Base-by-base conservation (phyloP, 1,140 invertebrate genomes). In the Camponotus pennsylvanicus region DNA sequence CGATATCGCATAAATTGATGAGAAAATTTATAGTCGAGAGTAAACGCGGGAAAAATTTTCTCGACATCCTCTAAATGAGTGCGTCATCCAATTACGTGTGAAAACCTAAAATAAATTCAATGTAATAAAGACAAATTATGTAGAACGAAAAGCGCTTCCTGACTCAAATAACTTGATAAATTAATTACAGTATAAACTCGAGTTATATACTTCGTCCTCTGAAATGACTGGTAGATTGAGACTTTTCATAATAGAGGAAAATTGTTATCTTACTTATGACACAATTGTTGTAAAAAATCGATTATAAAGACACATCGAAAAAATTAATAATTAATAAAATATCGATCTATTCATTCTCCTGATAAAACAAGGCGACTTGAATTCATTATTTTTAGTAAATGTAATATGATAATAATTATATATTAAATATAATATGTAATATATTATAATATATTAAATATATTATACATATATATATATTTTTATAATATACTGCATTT, bases 91-190 rank as follows among this genome's bases (percentile, higher is more conserved):
- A 45, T 63, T 49, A 64, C 21, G 21, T 27, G 13, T 64, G 75
- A 4, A 61, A 61, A 76, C 37, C 55, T 61, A 42, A 61, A 76
- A 34, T 37, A 59, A 76, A 76, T 61, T 76, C 21, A 61, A 42
- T 27, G 15, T 76, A 59, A 37, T 42, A 15, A 61, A 55, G 37
- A 76, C 55, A 21, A 76, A 59, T 76, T 61, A 42, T 40, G 27
- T 3, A 2, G 8, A 18, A 42, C 13, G 18, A 40, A 57, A 45
- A 21, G 18, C 6, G 11, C 34, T 57, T 55, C 13, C 18, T 55
- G 34, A 59, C 3, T 40, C 13, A 49, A 71, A 52, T 1, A 4
- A 59, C n/a, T 73, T 9, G 32, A 9, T 59, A 40, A 76, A 76
- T 76, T 76, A 18, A 76, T 76, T 59, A 59, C 13, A 15, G 2